A percentile compares a stretch with the other conserved stretches of the same genome.
These are phyloP conservation scores for Microplitis mediator DNA, from an alignment of 1,140 invertebrate genomes.

Conservation along the genomic window DNA sequence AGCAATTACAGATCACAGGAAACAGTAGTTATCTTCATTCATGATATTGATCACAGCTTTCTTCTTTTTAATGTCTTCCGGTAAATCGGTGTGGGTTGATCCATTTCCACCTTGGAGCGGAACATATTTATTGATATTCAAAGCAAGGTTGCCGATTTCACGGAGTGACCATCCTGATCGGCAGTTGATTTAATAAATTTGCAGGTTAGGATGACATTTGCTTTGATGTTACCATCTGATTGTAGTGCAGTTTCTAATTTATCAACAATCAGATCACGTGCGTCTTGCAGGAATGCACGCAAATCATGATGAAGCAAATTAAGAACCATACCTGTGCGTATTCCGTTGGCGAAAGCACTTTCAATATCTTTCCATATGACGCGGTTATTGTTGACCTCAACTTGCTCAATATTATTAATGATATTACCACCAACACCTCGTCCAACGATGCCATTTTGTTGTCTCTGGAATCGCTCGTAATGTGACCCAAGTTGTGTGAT, in stretches of 20 bases:
- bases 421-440: neutral
- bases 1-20: neutral
- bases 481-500: too few relatives aligned
- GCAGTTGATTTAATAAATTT: too few relatives aligned
- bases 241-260: neutral
- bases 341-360: neutral
- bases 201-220: too few relatives aligned
- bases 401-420: neutral
- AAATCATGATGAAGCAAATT: neutral
- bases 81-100: conserved; percentile 25
- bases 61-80: conserved; percentile 30
- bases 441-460: neutral
- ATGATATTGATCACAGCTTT: conserved; percentile 28
- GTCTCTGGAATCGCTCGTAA: neutral
- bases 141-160: conserved; percentile 29
- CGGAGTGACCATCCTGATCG: conserved; percentile 20
- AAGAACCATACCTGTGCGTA: neutral
- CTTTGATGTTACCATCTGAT: neutral
- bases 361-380: neutral
- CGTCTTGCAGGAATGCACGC: neutral
- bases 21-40: too few relatives aligned
- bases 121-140: conserved; percentile 41
- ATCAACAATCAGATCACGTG: neutral
- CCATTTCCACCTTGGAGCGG: conserved; percentile 36
- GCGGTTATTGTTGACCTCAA: neutral